A percentile compares a stretch with the other conserved stretches of the same genome.
phyloP scores from a whole-genome alignment of 30 jellyfish, hydroid and myxozoan genomes.

The Turritopsis rubra region DNA sequence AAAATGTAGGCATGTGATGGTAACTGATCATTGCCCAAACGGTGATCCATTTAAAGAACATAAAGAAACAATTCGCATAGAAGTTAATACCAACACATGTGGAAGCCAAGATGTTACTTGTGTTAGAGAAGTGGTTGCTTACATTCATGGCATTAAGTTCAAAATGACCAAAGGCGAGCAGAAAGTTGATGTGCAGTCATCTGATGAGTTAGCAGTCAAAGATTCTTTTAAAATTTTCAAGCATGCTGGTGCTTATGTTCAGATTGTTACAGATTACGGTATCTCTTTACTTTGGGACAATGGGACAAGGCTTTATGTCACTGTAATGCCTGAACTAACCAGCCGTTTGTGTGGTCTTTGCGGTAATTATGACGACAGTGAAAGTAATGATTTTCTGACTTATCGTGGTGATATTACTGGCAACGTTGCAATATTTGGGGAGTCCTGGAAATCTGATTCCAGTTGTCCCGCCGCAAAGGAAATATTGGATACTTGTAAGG shows the following conservation, averaged over 20 bases:
- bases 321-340: constrained; percentile 35
- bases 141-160: constrained; percentile 41
- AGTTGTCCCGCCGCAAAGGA: constrained; percentile 50
- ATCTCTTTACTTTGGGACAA: constrained; percentile 59
- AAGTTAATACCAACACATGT: constrained; percentile 44
- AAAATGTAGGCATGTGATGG: constrained; percentile 54
- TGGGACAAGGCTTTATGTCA: constrained; percentile 61
- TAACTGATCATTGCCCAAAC: constrained; percentile 50
- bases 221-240: constrained; percentile 15
- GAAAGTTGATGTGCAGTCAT: constrained; percentile 24
- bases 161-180: constrained; percentile 37
- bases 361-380: constrained; percentile 64
- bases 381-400: constrained; percentile 55
- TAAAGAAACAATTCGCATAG: constrained; percentile 49
- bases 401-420: constrained; percentile 56
- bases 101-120: constrained; percentile 75
- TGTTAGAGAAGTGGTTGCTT: constrained; percentile 39
- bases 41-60: not conserved
- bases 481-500: constrained; percentile 46
- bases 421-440: constrained; percentile 49
- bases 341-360: constrained; percentile 67
- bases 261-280: constrained; percentile 47
- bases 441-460: constrained; percentile 49
- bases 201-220: constrained; percentile 10
- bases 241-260: constrained; percentile 51